Evolutionary conservation across 2,888 invertebrate genomes (phyloP).

Genomic region (Chrysomela aeneicollis): DNA sequence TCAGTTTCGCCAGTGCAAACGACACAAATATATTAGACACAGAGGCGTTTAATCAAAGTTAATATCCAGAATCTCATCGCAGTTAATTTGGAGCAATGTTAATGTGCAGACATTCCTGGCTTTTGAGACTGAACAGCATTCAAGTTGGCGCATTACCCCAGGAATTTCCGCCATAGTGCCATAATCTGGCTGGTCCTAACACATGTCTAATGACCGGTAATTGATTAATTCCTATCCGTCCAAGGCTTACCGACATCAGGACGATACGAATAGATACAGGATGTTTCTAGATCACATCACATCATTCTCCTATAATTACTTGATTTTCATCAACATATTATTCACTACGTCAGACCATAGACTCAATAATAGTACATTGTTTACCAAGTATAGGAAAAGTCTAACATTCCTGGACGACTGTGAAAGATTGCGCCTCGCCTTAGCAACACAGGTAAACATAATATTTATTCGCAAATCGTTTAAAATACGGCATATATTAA

Average conservation of each 20-base stretch:
- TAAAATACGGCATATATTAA: no score
- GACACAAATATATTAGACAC: conserved; percentile 23
- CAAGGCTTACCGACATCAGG: not conserved
- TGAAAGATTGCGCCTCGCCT: no score
- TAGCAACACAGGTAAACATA: no score
- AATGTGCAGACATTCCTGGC: conserved; percentile 48
- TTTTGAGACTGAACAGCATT: conserved; percentile 43
- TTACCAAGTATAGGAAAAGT: no score
- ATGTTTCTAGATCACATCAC: no score
- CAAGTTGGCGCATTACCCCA: conserved; percentile 52
- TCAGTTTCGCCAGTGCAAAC: not conserved
- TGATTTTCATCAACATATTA: no score
- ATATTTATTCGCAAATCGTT: no score
- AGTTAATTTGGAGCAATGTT: conserved; percentile 47
- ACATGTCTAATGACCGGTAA: conserved; percentile 43
- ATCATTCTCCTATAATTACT: no score
- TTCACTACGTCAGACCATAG: no score
- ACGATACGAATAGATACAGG: not conserved
- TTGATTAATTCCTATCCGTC: conserved; percentile 22
- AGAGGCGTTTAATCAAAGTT: conserved; percentile 38
- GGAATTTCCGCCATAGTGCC: conserved; percentile 52
- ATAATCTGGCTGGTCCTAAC: conserved; percentile 56
- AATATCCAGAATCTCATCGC: conserved; percentile 35
- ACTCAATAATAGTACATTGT: no score
- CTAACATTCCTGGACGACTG: no score